Evolutionary conservation across 2,888 invertebrate species (phyloP), one percentile per base, ranked within the genome.

Genomic region (Oligia latruncula): DNA sequence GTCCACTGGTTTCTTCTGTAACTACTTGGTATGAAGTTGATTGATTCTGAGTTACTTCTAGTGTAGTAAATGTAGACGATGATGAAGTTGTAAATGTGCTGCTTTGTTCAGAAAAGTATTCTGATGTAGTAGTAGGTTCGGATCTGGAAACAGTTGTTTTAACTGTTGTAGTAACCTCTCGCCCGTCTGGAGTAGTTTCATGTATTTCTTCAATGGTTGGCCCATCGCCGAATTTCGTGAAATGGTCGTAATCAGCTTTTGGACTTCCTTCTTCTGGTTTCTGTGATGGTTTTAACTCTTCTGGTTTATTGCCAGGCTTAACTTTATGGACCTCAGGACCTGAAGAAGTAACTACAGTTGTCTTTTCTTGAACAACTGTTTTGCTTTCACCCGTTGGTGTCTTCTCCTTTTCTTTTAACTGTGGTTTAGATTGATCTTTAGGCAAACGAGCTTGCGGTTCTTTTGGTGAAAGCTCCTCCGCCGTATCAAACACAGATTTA

Each of bases 61-160:
- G 93, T 49, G 94, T 95, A 60, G 95, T 95, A 15, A 95, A 86
- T 84, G 92, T 93, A 43, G 96, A 95, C 70, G 94, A 92, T n/a
- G 92, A 92, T 35, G 95, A 92, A 52, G 93, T 93, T 64, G 95
- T 88, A 40, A 93, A 84, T 43, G 93, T 94, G 74, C 92, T 95
- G 46, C 91, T 93, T 71, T 94, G 93, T 88, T 96, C 95, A 65
- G 93, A 92, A 15, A 92, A 77, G 79, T 88, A 91, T 81, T 95
- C 92, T 55, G 80, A 78, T 40, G 80, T 64, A 35, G 78, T 55
- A 40, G 90, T 87, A 65, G 95, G 95, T 77, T 93, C 92, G 5
- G 93, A 89, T 84, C 90, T 90, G n/a, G 94, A 90, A 65, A 92
- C 88, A 70, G 87, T 90, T 4, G 93, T 94, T 88, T 90, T 93